Conservation (phyloP, 92 coral and sea anemone species). For the Palythoa grandiflora region DNA sequence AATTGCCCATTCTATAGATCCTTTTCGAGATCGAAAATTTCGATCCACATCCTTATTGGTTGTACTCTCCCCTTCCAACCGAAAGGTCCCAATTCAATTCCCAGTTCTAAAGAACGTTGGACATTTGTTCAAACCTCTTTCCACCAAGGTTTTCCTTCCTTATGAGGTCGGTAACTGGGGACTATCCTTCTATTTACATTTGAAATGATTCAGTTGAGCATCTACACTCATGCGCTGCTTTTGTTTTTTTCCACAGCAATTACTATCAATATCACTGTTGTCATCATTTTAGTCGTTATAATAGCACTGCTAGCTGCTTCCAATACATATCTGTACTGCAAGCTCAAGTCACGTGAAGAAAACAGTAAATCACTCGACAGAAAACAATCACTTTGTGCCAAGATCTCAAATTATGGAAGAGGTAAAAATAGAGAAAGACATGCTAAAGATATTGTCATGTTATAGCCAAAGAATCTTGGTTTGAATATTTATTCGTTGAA, state of each 20-base stretch:
- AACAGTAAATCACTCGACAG: constrained; percentile 36
- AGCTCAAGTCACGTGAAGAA: constrained; percentile 27
- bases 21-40: too few relatives aligned
- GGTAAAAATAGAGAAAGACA: constrained; percentile 36
- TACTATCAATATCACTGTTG: constrained; percentile 11
- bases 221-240: neutral
- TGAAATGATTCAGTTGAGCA: neutral
- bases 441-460: constrained; percentile 28
- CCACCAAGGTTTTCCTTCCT: too few relatives aligned
- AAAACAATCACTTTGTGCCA: constrained; percentile 24
- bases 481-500: neutral
- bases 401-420: constrained; percentile 28
- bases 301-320: constrained; percentile 28
- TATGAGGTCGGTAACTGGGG: too few relatives aligned
- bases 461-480: neutral
- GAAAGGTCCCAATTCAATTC: too few relatives aligned
- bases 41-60: too few relatives aligned
- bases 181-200: neutral
- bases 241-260: constrained; percentile 13
- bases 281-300: constrained; percentile 25
- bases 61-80: too few relatives aligned
- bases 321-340: constrained; percentile 37
- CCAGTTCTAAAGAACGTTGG: too few relatives aligned
- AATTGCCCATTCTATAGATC: too few relatives aligned
- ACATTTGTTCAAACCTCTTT: too few relatives aligned